These are phyloP conservation scores for Coregonus ussuriensis DNA, from an alignment of 2,797 vertebrate species.

Conservation along the genomic window DNA sequence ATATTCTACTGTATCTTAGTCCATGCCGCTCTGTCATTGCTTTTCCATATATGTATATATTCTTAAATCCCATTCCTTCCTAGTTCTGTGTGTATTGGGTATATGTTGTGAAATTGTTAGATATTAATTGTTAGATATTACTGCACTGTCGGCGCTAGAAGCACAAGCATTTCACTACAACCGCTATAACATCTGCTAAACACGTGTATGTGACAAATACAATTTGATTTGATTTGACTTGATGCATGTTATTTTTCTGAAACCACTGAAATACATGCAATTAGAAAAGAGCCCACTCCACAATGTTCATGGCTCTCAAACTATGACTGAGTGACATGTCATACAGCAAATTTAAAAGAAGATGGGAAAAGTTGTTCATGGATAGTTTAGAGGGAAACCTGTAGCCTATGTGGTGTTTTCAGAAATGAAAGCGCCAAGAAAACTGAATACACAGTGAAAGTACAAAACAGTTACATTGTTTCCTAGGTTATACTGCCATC, in stretches of 20 bases:
- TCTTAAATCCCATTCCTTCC: no score
- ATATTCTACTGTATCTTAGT: no score
- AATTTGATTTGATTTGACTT: no score
- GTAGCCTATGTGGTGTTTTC: neutral
- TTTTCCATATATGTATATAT: no score
- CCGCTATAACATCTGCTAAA: no score
- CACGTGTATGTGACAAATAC: no score
- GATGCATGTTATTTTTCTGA: neutral
- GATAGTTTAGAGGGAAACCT: neutral
- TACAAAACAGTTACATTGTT: conserved; percentile 13
- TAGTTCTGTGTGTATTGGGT: no score
- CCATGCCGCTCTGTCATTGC: no score
- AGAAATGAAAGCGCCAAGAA: neutral
- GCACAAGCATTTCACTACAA: no score
- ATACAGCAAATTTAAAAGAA: neutral
- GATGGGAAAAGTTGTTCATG: neutral
- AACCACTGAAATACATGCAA: neutral
- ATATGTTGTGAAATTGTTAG: no score
- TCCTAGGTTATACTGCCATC: conserved; percentile 58
- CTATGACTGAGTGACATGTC: neutral
- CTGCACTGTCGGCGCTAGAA: no score
- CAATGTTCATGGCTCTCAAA: neutral
- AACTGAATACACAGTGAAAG: neutral
- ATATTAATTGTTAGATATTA: no score
- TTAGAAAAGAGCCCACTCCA: neutral